phyloP scores from a whole-genome alignment of 2,888 invertebrate genomes.

The Ophioninae sp. region DNA sequence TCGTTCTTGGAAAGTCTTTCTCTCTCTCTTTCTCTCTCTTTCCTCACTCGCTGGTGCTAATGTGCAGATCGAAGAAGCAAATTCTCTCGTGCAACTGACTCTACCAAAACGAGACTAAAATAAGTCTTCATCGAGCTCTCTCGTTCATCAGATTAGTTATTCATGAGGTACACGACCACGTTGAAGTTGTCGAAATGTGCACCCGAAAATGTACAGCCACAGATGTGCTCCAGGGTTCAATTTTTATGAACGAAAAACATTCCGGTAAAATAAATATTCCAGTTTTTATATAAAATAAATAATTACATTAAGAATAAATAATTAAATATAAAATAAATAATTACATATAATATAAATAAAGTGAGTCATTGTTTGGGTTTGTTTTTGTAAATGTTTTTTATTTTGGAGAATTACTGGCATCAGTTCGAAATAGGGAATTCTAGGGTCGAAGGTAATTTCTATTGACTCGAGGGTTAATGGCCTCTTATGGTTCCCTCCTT shows the following conservation, averaged over 20 bases:
- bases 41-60: slow-evolving; percentile 31
- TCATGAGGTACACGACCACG: slow-evolving; percentile 19
- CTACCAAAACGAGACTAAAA: slow-evolving; percentile 42
- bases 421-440: no score
- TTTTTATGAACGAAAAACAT: neutral
- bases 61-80: slow-evolving; percentile 42
- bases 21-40: slow-evolving; percentile 9
- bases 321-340: no score
- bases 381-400: no score
- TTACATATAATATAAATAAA: no score
- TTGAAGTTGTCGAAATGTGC: neutral
- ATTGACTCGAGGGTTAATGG: no score
- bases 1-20: slow-evolving; percentile 61
- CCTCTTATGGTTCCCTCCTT: no score
- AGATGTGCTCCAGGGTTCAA: neutral
- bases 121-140: slow-evolving; percentile 27
- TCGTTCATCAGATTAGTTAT: slow-evolving; percentile 48
- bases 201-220: neutral
- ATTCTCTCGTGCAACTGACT: slow-evolving; percentile 41
- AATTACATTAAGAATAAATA: no score
- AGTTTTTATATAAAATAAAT: no score
- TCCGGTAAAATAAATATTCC: no score
- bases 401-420: no score
- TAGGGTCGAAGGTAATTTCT: no score
- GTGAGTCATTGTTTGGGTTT: no score